Percentiles rank a stretch among this genome's conserved stretches.
Conservation (phyloP, 2,113 vertebrate genomes). For the Etheostoma spectabile region DNA sequence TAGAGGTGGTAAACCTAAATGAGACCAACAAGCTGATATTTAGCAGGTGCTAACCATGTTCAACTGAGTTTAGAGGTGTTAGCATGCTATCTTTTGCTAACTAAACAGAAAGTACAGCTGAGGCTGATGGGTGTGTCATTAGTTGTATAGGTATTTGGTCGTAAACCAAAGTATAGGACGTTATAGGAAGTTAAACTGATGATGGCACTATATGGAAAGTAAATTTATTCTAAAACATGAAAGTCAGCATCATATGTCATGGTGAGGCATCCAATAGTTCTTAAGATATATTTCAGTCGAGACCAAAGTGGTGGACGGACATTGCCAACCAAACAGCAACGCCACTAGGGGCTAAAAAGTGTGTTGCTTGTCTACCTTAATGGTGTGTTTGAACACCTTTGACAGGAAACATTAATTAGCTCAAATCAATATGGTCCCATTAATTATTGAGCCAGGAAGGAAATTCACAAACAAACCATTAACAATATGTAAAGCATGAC, state of each 20-base stretch:
- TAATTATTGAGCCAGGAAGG: slow-evolving; percentile 45
- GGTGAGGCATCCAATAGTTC: background rate
- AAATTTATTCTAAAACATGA: background rate
- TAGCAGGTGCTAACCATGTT: background rate
- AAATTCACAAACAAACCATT: slow-evolving; percentile 54
- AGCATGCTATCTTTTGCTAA: background rate
- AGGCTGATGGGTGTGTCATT: background rate
- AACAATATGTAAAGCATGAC: slow-evolving; percentile 39
- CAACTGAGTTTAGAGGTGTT: background rate
- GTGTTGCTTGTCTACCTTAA: background rate
- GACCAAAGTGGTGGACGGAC: background rate
- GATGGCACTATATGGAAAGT: background rate
- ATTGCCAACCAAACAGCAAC: background rate
- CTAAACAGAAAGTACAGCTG: background rate
- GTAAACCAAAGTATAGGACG: background rate
- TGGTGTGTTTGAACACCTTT: slow-evolving; percentile 10
- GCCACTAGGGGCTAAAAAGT: background rate
- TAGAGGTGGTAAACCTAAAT: background rate
- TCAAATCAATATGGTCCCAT: slow-evolving; percentile 43
- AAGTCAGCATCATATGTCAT: background rate
- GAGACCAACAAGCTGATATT: background rate
- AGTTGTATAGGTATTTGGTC: background rate
- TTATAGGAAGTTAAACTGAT: background rate
- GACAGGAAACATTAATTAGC: slow-evolving; percentile 48
- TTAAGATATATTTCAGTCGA: slow-evolving; percentile 1